Conservation (phyloP, 2,888 invertebrate species). For the Eudasyphora cyanicolor region DNA sequence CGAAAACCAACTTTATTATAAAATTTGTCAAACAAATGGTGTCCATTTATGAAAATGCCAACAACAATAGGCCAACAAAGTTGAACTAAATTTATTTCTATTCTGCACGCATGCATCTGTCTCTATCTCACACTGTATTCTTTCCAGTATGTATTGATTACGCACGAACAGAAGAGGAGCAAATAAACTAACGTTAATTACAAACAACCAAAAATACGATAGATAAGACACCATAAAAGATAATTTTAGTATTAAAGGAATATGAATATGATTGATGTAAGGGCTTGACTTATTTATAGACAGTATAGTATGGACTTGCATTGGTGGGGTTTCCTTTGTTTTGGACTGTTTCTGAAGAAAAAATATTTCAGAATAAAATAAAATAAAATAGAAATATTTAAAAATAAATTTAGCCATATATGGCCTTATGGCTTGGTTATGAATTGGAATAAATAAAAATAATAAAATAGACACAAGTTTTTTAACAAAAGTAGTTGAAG, state of each 20-base stretch:
- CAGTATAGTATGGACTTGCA: no score
- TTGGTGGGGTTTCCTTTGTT: no score
- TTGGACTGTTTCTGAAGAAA: no score
- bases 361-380: no score
- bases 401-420: no score
- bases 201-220: neutral
- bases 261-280: neutral
- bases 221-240: constrained; percentile 8
- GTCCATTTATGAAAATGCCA: neutral
- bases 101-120: neutral
- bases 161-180: neutral
- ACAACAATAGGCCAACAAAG: neutral
- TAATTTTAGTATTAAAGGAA: neutral
- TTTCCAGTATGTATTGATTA: neutral
- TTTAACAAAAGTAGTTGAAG: no score
- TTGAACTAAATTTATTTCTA: neutral
- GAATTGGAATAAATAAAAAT: no score
- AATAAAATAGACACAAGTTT: no score
- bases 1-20: constrained; percentile 30
- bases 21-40: constrained; percentile 12
- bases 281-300: neutral
- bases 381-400: no score
- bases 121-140: no score
- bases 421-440: no score
- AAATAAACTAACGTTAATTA: constrained; percentile 16